phyloP scores from a whole-genome alignment of 2,888 invertebrate species.

The Epirrhoe alternata region DNA sequence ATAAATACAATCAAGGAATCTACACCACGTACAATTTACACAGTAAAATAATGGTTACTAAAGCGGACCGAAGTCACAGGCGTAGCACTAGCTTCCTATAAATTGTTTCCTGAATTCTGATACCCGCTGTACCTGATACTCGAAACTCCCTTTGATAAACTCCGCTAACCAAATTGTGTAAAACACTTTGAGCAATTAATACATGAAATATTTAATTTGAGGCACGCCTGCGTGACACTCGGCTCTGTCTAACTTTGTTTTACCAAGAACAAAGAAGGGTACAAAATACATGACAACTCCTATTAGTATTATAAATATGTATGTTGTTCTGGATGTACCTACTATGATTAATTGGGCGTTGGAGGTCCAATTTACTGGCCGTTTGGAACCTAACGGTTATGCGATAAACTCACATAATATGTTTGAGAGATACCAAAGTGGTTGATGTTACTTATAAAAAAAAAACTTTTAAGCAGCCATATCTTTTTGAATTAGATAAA shows the following conservation, averaged over 20 bases:
- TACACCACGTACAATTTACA: too few species aligned
- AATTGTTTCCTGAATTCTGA: constrained; percentile 30
- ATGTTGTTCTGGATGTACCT: too few species aligned
- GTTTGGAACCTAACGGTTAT: too few species aligned
- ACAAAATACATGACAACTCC: neutral
- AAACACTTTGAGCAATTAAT: constrained; percentile 48
- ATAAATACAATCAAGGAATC: too few species aligned
- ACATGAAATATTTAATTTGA: constrained; percentile 53
- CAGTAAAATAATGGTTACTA: too few species aligned
- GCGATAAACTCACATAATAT: too few species aligned
- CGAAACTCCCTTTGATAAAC: constrained; percentile 24
- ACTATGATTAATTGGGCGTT: too few species aligned
- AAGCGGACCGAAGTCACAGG: neutral
- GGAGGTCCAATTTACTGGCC: too few species aligned
- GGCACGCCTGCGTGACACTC: constrained; percentile 46
- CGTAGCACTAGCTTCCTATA: constrained; percentile 16
- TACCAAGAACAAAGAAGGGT: neutral
- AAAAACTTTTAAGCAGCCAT: too few species aligned
- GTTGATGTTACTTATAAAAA: too few species aligned
- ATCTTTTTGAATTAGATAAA: neutral
- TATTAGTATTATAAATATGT: neutral
- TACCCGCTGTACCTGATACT: constrained; percentile 18
- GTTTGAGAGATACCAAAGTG: too few species aligned
- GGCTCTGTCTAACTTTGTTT: constrained; percentile 45
- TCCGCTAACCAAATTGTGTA: constrained; percentile 43